Conservation (phyloP, 2,797 vertebrate genomes). For the Chanos chanos region DNA sequence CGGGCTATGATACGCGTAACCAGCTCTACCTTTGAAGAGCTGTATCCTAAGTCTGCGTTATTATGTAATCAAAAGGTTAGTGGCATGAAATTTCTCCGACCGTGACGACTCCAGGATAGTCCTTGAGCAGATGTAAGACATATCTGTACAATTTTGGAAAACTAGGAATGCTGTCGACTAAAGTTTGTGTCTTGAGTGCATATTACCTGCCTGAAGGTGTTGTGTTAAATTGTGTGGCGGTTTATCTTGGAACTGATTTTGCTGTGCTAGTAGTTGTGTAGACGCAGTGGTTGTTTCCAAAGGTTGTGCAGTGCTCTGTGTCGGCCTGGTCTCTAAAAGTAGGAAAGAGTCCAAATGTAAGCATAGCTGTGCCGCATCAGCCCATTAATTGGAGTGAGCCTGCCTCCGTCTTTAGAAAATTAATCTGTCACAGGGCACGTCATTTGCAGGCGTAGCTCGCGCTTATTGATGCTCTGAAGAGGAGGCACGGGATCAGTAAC, state of each 20-base stretch:
- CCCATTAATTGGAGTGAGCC: constrained; percentile 43
- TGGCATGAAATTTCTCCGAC: too few relatives aligned
- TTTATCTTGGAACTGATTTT: not conserved
- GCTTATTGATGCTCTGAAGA: too few relatives aligned
- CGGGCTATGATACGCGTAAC: not conserved
- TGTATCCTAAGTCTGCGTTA: not conserved
- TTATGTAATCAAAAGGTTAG: constrained; percentile 6
- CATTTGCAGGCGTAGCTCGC: too few relatives aligned
- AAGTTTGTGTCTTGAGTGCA: not conserved
- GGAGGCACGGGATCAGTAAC: too few relatives aligned
- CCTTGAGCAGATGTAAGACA: too few relatives aligned
- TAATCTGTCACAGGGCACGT: constrained; percentile 36
- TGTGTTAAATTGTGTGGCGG: not conserved
- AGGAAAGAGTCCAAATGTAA: constrained; percentile 5
- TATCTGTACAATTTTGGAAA: not conserved
- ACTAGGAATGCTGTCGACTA: too few relatives aligned
- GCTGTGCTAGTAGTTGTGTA: not conserved
- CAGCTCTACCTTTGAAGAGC: not conserved
- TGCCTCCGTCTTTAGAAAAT: constrained; percentile 38
- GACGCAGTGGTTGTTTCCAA: not conserved
- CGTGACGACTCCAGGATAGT: too few relatives aligned
- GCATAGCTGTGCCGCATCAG: constrained; percentile 53
- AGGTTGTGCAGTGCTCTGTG: not conserved
- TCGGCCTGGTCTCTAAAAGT: not conserved
- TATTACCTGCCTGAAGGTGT: not conserved